These are phyloP conservation scores for Tachypleus tridentatus DNA, from an alignment of 1,140 invertebrate species.

Conservation along the genomic window DNA sequence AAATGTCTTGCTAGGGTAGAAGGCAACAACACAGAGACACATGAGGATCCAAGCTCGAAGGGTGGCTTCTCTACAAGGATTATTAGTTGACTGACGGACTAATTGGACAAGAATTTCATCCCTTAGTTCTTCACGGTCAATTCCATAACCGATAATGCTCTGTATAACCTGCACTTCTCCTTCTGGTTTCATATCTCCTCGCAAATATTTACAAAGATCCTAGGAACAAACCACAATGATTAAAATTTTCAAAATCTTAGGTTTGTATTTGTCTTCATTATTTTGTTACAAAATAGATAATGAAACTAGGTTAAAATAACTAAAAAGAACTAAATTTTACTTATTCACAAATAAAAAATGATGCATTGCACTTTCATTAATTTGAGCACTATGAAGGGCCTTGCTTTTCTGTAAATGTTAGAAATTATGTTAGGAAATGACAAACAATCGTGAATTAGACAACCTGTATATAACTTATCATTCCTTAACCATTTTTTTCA, in stretches of 20 bases:
- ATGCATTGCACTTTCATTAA: too few relatives aligned
- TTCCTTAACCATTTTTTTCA: too few relatives aligned
- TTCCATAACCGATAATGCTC: constrained; percentile 66
- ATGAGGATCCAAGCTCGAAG: constrained; percentile 70
- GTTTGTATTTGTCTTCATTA: too few relatives aligned
- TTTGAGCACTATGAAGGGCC: too few relatives aligned
- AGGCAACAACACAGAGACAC: constrained; percentile 76
- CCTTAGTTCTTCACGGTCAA: constrained; percentile 73
- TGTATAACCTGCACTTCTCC: constrained; percentile 70
- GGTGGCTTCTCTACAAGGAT: constrained; percentile 63
- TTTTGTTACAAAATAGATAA: too few relatives aligned
- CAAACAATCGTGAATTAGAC: too few relatives aligned
- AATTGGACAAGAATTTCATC: constrained; percentile 84
- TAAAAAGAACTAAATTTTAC: too few relatives aligned
- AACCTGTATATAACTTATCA: too few relatives aligned
- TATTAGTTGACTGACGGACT: constrained; percentile 69
- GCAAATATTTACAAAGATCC: constrained; percentile 75
- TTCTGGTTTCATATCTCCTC: constrained; percentile 69
- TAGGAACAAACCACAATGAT: constrained; percentile 29
- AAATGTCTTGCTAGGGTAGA: constrained; percentile 78
- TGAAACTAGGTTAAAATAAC: too few relatives aligned
- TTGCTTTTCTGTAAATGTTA: too few relatives aligned
- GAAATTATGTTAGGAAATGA: too few relatives aligned
- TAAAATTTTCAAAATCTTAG: constrained; percentile 1
- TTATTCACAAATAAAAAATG: too few relatives aligned